A percentile compares a stretch with the other conserved stretches of the same genome.
Evolutionary conservation across 2,113 vertebrate genomes (phyloP).

Genomic region (Emydocephalus ijimae): DNA sequence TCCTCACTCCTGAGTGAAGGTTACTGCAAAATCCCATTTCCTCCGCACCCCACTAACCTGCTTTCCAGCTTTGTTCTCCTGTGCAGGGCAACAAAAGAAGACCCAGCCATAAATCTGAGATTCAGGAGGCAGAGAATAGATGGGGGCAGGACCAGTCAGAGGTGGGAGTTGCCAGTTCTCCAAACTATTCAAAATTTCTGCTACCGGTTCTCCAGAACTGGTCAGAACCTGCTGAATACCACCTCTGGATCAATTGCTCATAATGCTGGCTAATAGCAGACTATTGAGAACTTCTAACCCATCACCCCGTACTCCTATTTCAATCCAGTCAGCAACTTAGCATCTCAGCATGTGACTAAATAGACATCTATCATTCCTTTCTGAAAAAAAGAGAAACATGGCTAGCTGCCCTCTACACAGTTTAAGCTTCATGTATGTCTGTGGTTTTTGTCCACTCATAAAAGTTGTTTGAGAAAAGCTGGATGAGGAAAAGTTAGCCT

Average conservation of each 20-base stretch:
- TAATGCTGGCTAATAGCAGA: not conserved
- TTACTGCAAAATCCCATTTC: too few species aligned
- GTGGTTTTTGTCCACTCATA: not conserved
- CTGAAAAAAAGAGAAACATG: not conserved
- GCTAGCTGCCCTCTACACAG: not conserved
- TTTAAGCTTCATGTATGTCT: not conserved
- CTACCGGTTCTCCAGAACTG: too few species aligned
- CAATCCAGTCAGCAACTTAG: not conserved
- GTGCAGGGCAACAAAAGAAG: too few species aligned
- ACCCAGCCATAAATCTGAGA: too few species aligned
- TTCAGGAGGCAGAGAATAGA: too few species aligned
- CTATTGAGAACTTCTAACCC: not conserved
- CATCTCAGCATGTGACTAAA: not conserved
- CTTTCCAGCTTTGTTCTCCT: too few species aligned
- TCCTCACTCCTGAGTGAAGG: too few species aligned
- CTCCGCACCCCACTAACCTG: too few species aligned
- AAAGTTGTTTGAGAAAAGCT: not conserved
- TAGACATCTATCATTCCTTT: not conserved
- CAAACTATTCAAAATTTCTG: too few species aligned
- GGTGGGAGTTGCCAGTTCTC: too few species aligned
- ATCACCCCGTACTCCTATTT: not conserved
- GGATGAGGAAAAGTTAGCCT: not conserved
- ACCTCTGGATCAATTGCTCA: not conserved
- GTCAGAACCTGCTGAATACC: too few species aligned
- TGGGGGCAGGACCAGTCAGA: too few species aligned